Conservation (phyloP, 2,797 vertebrate genomes). For the Pogonophryne albipinna region DNA sequence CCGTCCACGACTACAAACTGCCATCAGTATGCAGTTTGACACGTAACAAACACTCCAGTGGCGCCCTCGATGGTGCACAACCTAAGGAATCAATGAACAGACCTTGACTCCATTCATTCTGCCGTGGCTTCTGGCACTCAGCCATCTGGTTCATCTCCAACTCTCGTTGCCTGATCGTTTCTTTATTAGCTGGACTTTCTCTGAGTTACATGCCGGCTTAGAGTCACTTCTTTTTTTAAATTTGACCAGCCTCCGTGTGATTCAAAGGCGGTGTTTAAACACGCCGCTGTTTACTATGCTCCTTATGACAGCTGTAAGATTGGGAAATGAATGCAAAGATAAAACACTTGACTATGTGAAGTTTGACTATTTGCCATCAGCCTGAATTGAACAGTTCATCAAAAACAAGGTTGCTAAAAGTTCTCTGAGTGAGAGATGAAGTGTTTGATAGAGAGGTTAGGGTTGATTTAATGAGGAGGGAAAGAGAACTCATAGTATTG, state of each 20-base stretch:
- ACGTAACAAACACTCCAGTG: conserved; percentile 70
- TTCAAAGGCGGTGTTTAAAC: conserved; percentile 24
- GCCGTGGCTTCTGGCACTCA: conserved; percentile 50
- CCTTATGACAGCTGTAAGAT: conserved; percentile 1
- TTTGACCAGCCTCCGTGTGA: conserved; percentile 2
- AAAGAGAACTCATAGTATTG: background rate
- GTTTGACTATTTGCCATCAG: conserved; percentile 11
- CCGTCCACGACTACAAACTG: conserved; percentile 47
- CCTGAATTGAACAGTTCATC: conserved; percentile 34
- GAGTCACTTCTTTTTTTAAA: background rate
- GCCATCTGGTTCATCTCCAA: conserved; percentile 56
- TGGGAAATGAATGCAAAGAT: conserved; percentile 29
- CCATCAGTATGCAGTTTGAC: conserved; percentile 58
- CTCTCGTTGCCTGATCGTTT: conserved; percentile 22
- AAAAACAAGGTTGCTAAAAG: too few relatives aligned
- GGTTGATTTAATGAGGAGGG: conserved; percentile 20
- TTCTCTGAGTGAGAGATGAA: conserved; percentile 14
- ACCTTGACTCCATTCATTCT: conserved; percentile 64
- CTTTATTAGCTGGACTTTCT: conserved; percentile 38
- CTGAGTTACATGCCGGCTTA: background rate
- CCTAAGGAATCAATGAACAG: conserved; percentile 68
- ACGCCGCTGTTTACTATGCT: too few relatives aligned
- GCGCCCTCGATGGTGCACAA: conserved; percentile 58
- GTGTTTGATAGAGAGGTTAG: background rate
- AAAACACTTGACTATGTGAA: conserved; percentile 49